Base-by-base conservation (phyloP, 2,113 vertebrate genomes). In the Microtus montanus region DNA sequence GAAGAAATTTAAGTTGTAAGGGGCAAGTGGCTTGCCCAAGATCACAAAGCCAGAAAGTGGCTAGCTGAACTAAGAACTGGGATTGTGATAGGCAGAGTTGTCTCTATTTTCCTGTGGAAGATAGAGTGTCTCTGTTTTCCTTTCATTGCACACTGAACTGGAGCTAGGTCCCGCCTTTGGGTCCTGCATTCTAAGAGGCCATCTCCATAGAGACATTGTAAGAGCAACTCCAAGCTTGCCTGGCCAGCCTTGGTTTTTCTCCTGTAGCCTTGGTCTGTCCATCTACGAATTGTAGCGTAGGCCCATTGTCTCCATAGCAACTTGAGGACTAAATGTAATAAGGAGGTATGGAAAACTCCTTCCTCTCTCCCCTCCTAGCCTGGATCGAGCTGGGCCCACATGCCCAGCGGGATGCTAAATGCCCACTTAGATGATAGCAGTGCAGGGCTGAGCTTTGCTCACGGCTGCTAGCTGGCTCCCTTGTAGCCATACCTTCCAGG, bases 1-100 rank as follows among this genome's bases (percentile, higher is more conserved):
- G 61, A 74, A 11, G 58, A 58, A 93, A 85, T 14, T 66, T 35
- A 66, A 71, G 89, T 41, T 94, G 52, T 70, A 92, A 95, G 79
- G 71, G 26, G 47, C 38, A 90, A 84, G 73, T 47, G 47, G 28
- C 86, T 78, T 88, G 54, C 30, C 64, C 61, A 58, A 78, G 92
- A 22, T 74, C 73, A 73, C 54, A 93, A 19, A 79, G 82, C 73
- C 28, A 71, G n/a, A 74, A 95, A 92, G 28, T 64, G 17, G 22
- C 38, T 74, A 26, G 83, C 15, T 47, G 19, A 44, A 26, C 28
- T 38, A 66, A n/a, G 49, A 89, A 49, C 33, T 82, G 47, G 58
- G 11, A n/a, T 44, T 74, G 17, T 33, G 47, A 63, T 41, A 75
- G 33, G 63, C n/a, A 79, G 85, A 79, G 58, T 58, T 58, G 63